A percentile compares a stretch with the other conserved stretches of the same genome.
These are phyloP conservation scores for Genyomyrus donnyi DNA, from an alignment of 2,113 vertebrate species.

Conservation along the genomic window DNA sequence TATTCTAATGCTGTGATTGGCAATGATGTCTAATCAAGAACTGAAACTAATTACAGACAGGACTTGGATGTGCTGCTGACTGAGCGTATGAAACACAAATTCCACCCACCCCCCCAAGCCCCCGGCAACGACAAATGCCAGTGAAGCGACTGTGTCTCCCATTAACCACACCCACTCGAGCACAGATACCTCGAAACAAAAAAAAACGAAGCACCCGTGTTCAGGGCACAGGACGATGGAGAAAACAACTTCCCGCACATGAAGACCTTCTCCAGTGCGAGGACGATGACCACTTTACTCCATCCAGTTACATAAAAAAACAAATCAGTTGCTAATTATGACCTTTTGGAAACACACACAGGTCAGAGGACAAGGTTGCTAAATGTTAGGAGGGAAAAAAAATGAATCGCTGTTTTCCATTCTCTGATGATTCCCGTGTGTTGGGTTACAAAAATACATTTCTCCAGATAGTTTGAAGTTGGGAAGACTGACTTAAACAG, in stretches of 20 bases:
- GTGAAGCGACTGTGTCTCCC: neutral
- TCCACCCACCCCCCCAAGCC: neutral
- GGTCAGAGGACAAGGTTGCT: neutral
- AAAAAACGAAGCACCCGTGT: neutral
- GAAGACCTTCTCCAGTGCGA: neutral
- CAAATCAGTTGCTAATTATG: neutral
- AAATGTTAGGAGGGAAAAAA: neutral
- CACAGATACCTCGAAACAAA: neutral
- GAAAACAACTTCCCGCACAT: neutral
- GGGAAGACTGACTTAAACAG: neutral
- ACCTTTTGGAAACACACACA: neutral
- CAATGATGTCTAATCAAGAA: slow-evolving; percentile 21
- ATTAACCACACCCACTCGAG: neutral
- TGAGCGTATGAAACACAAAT: neutral
- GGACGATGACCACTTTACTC: neutral
- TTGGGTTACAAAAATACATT: neutral
- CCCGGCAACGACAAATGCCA: neutral
- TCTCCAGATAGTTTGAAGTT: neutral
- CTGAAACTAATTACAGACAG: slow-evolving; percentile 24
- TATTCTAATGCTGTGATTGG: slow-evolving; percentile 20
- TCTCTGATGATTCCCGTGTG: neutral
- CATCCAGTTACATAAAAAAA: neutral
- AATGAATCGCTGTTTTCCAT: neutral
- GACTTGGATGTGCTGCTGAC: neutral
- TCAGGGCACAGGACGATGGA: neutral